phyloP scores from a whole-genome alignment of 1,140 invertebrate species.

The Phthorimaea operculella region DNA sequence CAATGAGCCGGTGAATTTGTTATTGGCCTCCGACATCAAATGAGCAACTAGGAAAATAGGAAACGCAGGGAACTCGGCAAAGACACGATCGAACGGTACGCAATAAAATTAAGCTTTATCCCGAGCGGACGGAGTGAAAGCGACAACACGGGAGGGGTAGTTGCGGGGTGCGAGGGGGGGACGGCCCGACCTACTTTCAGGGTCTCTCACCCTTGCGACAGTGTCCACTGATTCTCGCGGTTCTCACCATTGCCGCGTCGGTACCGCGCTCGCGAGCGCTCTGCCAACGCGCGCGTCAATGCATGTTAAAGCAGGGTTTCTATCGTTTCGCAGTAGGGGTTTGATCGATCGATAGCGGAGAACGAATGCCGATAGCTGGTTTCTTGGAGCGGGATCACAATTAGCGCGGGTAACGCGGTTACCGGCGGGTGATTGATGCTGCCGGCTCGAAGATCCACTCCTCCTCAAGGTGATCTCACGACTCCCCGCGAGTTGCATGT shows the following conservation, averaged over 20 bases:
- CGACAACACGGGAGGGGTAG: slow-evolving; percentile 23
- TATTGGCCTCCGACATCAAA: slow-evolving; percentile 14
- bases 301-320: slow-evolving; percentile 35
- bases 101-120: slow-evolving; percentile 62
- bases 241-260: slow-evolving; percentile 32
- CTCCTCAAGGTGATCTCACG: neutral
- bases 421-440: slow-evolving; percentile 52
- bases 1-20: neutral
- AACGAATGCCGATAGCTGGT: slow-evolving; percentile 31
- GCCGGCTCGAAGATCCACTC: slow-evolving; percentile 3
- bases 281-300: slow-evolving; percentile 39
- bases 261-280: slow-evolving; percentile 26
- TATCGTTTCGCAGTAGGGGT: slow-evolving; percentile 17
- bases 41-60: slow-evolving; percentile 16
- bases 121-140: slow-evolving; percentile 48
- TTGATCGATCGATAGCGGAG: slow-evolving; percentile 39
- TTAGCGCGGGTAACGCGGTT: slow-evolving; percentile 54
- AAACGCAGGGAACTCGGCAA: slow-evolving; percentile 18
- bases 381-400: slow-evolving; percentile 44
- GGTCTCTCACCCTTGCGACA: slow-evolving; percentile 27
- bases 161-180: slow-evolving; percentile 23
- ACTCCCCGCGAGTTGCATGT: too few species aligned
- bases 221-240: slow-evolving; percentile 15
- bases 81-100: slow-evolving; percentile 37
- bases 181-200: slow-evolving; percentile 52